Conservation (phyloP, 2,797 vertebrate genomes). For the Lagorchestes hirsutus region DNA sequence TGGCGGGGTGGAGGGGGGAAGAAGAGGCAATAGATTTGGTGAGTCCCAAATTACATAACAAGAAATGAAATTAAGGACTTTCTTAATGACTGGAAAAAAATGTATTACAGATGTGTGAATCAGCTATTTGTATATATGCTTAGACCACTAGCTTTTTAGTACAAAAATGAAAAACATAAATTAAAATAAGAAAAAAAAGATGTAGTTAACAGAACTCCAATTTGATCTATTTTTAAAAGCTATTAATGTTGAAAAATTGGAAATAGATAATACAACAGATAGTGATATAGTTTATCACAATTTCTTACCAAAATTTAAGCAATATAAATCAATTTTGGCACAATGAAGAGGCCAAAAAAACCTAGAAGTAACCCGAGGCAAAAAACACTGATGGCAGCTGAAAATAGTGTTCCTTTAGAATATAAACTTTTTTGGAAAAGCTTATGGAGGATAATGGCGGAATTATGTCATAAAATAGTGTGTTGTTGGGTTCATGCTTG, state of each 20-base stretch:
- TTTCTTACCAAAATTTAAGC: not conserved
- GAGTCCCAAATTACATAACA: not conserved
- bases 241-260: not conserved
- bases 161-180: not conserved
- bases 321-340: not conserved
- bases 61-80: not conserved
- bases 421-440: not conserved
- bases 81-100: not conserved
- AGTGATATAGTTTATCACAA: not conserved
- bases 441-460: not conserved
- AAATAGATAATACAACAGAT: not conserved
- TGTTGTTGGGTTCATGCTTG: no score
- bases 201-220: not conserved
- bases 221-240: not conserved
- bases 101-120: not conserved
- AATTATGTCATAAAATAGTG: not conserved
- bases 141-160: not conserved
- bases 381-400: not conserved
- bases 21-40: not conserved
- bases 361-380: not conserved
- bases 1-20: rapidly evolving
- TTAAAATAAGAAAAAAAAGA: not conserved
- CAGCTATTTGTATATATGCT: not conserved
- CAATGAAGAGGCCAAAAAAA: not conserved
- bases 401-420: not conserved